phyloP scores from a whole-genome alignment of 2,113 vertebrate genomes.

The Meriones unguiculatus region DNA sequence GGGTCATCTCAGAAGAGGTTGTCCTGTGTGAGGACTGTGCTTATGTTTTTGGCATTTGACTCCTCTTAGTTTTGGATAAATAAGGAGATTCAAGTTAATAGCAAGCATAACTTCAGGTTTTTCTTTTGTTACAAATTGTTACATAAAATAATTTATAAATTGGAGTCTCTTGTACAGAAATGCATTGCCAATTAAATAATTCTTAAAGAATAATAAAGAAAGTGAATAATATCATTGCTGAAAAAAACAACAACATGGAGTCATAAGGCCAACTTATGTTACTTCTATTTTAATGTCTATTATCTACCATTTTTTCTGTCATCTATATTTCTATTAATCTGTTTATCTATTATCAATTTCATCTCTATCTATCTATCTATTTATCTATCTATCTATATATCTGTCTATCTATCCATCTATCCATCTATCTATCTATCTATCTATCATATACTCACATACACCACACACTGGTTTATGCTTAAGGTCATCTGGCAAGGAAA shows the following conservation, averaged over 20 bases:
- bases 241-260: not conserved
- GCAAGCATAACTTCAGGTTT: not conserved
- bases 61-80: not conserved
- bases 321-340: not conserved
- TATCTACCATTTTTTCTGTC: not conserved
- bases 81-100: not conserved
- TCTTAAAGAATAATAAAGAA: not conserved
- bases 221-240: not conserved
- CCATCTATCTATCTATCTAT: too few species aligned
- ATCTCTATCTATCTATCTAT: too few species aligned
- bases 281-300: not conserved
- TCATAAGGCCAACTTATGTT: not conserved
- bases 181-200: conserved; percentile 20
- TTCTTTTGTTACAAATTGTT: not conserved
- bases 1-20: not conserved
- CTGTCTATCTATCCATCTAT: too few species aligned
- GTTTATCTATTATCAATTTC: not conserved
- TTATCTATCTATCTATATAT: too few species aligned
- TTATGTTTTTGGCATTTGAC: not conserved
- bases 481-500: too few species aligned
- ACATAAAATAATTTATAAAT: not conserved
- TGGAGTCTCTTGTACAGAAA: not conserved
- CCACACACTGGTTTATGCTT: too few species aligned
- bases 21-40: not conserved
- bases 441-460: too few species aligned